Percentiles rank a stretch among this genome's conserved stretches.
Evolutionary conservation across 2,888 invertebrate genomes (phyloP).

Genomic region (Drosophila borborema): DNA sequence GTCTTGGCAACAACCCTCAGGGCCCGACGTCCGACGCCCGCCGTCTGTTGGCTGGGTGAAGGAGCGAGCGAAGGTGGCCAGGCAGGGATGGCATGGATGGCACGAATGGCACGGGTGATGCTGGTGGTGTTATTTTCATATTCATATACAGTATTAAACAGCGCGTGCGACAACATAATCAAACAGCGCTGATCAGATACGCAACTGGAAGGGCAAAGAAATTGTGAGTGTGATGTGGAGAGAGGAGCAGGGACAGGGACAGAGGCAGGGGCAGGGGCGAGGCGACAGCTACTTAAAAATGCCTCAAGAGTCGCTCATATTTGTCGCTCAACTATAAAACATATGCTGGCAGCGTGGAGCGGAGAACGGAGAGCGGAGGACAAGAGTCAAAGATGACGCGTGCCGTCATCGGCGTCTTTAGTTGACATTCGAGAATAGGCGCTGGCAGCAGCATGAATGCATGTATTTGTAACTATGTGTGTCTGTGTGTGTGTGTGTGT

Average conservation of each 20-base stretch:
- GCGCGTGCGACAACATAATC: conserved; percentile 84
- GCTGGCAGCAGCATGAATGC: conserved; percentile 1
- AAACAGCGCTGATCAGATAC: conserved; percentile 64
- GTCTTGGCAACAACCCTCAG: conserved; percentile 55
- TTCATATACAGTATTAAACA: conserved; percentile 81
- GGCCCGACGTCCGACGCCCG: background rate
- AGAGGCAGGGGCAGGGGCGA: background rate
- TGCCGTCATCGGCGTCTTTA: conserved; percentile 50
- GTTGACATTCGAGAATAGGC: conserved; percentile 44
- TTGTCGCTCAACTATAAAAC: conserved; percentile 70
- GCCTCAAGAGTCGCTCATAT: conserved; percentile 64
- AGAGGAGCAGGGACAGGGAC: background rate
- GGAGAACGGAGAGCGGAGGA: background rate
- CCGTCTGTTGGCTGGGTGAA: background rate
- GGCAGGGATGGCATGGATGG: background rate
- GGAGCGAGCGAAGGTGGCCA: background rate
- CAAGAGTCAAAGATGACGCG: conserved; percentile 48
- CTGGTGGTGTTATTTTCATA: conserved; percentile 66
- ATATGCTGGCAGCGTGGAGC: conserved; percentile 56
- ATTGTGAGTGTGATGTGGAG: background rate
- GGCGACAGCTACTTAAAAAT: conserved; percentile 53
- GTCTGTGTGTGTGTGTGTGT: background rate
- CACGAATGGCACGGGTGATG: conserved; percentile 1
- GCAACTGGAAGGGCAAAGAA: background rate
- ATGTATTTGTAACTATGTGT: background rate